These are phyloP conservation scores for Aldrovandia affinis DNA, from an alignment of 2,797 vertebrate species.

Conservation along the genomic window DNA sequence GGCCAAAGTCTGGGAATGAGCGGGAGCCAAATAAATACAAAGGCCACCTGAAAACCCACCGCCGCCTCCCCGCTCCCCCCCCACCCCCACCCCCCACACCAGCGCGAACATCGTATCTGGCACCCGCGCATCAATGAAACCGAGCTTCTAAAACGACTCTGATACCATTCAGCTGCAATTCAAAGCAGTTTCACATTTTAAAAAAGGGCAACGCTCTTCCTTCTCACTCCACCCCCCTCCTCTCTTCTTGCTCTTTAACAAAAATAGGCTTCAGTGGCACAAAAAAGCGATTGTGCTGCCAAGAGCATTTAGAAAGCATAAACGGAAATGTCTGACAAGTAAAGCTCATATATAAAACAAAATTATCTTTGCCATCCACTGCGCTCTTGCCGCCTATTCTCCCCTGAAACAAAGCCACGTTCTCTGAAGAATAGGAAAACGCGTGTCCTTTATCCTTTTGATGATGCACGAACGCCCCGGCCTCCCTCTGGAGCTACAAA, in stretches of 20 bases:
- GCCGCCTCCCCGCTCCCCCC: too few species aligned
- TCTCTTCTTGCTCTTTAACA: neutral
- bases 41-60: neutral
- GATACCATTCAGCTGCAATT: conserved; percentile 21
- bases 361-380: neutral
- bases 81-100: neutral
- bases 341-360: neutral
- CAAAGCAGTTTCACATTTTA: neutral
- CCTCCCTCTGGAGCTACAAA: conserved; percentile 11
- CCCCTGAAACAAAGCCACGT: neutral
- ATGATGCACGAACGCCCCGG: neutral
- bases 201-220: neutral
- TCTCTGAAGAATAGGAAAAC: conserved; percentile 24
- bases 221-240: neutral
- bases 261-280: neutral
- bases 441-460: neutral
- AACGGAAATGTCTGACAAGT: conserved; percentile 22
- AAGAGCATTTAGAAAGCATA: conserved; percentile 3
- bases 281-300: neutral
- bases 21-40: neutral
- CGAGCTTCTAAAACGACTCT: neutral
- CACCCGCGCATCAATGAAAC: neutral
- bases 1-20: neutral
- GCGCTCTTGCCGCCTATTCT: neutral
- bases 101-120: conserved; percentile 21